Base-by-base conservation (phyloP, 2,113 vertebrate species). In the Callocephalon fimbriatum region DNA sequence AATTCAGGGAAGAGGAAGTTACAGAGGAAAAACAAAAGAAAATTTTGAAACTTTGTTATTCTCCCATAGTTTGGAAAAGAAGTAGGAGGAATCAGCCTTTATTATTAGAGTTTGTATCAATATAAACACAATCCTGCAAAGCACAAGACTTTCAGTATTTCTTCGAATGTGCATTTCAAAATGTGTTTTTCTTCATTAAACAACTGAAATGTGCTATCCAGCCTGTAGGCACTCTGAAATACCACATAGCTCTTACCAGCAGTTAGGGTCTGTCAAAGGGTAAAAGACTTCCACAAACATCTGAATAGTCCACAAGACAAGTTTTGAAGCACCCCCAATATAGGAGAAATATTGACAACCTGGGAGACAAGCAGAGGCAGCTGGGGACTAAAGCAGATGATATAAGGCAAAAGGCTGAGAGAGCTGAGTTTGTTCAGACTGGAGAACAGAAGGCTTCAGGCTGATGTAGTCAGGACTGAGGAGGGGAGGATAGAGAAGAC, bases 381-480 rank as follows among this genome's bases (percentile, higher is more conserved):
- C 3, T 0, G 0, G 32, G 37, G 14, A 40, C 13, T 12, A 44
- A 11, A 63, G 42, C 27, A 51, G 20, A 40, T 19, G 23, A 44
- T 29, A 22, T 10, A 47, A 58, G 44, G 50, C 29, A 63, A 74
- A 73, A 51, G 23, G 29, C 47, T 78, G 53, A 58, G 15, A 14
- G 22, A 77, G 32, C 13, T 25, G 16, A 54, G 8, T 45, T 84
- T 56, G 27, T 79, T 58, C 61, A 74, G 29, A 17, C 18, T 27
- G 27, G 31, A 78, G 40, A 85, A 62, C 11, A 50, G 18, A 50
- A 77, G 27, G 15, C 23, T 87, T 74, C 18, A 84, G 54, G 22
- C 32, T 68, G 37, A 53, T n/a, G 14, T 29, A 58, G 12, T 37
- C 25, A 44, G 42, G 10, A 29, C 20, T 44, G 66, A 65, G n/a